A percentile compares a stretch with the other conserved stretches of the same genome.
Evolutionary conservation across 1,140 invertebrate species (phyloP).

Genomic region (Tetramorium simillimum): DNA sequence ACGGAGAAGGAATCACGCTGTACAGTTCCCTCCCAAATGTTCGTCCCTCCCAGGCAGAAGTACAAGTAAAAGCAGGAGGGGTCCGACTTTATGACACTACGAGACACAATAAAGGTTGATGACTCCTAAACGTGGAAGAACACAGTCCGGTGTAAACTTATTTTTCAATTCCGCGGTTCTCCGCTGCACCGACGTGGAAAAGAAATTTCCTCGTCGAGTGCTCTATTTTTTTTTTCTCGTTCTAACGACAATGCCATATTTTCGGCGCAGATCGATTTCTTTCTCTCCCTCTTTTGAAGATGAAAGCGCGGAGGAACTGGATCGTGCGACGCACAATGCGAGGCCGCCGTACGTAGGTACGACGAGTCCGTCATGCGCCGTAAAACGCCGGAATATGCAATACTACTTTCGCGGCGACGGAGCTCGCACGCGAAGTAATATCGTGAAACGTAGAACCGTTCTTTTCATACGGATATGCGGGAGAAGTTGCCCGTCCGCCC

Average conservation of each 20-base stretch:
- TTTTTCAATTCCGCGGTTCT: slow-evolving; percentile 67
- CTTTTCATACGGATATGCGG: slow-evolving; percentile 43
- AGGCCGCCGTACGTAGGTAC: slow-evolving; percentile 58
- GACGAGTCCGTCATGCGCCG: slow-evolving; percentile 74
- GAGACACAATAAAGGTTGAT: slow-evolving; percentile 64
- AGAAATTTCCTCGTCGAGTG: background rate
- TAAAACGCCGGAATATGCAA: slow-evolving; percentile 79
- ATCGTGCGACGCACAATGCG: slow-evolving; percentile 46
- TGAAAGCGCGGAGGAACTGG: slow-evolving; percentile 24
- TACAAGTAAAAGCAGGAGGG: slow-evolving; percentile 3
- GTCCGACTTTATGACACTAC: slow-evolving; percentile 58
- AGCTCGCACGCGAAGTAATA: slow-evolving; percentile 75
- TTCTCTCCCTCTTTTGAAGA: background rate
- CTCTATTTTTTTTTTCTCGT: background rate
- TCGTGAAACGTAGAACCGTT: slow-evolving; percentile 69
- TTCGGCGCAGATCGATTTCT: slow-evolving; percentile 38
- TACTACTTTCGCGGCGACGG: slow-evolving; percentile 68
- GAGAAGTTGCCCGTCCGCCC: slow-evolving; percentile 15
- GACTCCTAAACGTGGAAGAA: slow-evolving; percentile 62
- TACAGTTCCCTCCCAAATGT: slow-evolving; percentile 10
- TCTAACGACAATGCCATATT: slow-evolving; percentile 20
- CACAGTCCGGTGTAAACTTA: slow-evolving; percentile 64
- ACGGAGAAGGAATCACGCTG: slow-evolving; percentile 48
- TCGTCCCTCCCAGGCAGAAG: slow-evolving; percentile 19
- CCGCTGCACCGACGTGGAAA: background rate